Evolutionary conservation across 2,113 vertebrate genomes (phyloP).

Genomic region (Cathartes aura): DNA sequence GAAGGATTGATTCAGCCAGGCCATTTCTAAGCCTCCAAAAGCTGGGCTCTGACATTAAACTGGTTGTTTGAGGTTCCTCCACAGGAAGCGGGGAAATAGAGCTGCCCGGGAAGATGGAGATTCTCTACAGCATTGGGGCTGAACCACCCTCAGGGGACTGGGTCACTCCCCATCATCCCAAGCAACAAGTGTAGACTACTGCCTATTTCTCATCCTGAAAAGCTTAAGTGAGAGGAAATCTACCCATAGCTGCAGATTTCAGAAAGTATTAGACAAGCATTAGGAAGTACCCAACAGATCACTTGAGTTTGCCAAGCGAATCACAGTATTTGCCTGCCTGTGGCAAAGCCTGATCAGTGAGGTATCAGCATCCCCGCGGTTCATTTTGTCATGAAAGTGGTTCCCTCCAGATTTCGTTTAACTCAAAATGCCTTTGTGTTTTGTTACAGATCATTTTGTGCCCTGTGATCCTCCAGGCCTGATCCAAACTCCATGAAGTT

Average conservation of each 20-base stretch:
- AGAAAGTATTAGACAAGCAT: neutral
- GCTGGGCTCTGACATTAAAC: neutral
- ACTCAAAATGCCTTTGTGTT: neutral
- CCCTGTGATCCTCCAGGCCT: neutral
- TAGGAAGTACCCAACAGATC: neutral
- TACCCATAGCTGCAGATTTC: neutral
- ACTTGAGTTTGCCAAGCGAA: neutral
- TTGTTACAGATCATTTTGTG: neutral
- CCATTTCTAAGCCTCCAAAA: neutral
- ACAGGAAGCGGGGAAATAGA: neutral
- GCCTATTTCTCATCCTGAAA: neutral
- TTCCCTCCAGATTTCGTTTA: neutral
- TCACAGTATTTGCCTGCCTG: neutral
- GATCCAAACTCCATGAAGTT: neutral
- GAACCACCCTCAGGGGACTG: neutral
- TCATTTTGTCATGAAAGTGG: neutral
- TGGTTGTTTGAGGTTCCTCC: neutral
- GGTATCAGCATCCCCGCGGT: fast-evolving
- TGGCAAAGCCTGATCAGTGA: neutral
- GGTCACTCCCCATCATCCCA: neutral
- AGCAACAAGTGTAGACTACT: neutral
- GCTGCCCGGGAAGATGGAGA: neutral
- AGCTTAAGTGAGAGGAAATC: neutral
- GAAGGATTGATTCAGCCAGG: neutral
- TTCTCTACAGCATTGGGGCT: neutral